A percentile compares a stretch with the other conserved stretches of the same genome.
Conservation (phyloP, 2,113 vertebrate species). For the Atrichornis clamosus region DNA sequence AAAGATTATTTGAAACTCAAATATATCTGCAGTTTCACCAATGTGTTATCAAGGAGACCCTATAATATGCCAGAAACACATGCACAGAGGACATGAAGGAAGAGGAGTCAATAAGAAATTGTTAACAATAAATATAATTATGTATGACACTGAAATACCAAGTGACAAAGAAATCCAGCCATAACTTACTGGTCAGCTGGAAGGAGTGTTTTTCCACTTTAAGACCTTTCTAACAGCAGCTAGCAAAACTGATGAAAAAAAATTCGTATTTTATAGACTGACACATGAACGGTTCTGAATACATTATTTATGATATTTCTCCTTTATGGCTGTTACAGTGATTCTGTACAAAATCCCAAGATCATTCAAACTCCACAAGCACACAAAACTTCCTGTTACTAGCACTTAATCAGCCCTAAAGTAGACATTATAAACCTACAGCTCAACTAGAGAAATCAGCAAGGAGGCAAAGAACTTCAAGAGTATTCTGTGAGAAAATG, state of each 20-base stretch:
- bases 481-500: background rate
- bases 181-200: background rate
- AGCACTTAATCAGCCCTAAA: conserved; percentile 4
- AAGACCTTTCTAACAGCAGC: background rate
- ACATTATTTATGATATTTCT: background rate
- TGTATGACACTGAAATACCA: background rate
- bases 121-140: background rate
- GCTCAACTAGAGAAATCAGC: background rate
- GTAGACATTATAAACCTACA: background rate
- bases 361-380: background rate
- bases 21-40: background rate
- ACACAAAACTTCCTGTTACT: background rate
- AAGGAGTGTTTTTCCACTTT: background rate
- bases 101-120: background rate
- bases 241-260: background rate
- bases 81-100: background rate
- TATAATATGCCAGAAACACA: background rate
- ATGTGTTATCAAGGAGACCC: background rate
- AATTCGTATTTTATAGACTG: background rate
- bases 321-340: background rate
- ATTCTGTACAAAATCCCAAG: background rate
- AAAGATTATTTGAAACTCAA: background rate
- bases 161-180: background rate
- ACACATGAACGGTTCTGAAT: background rate
- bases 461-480: background rate